A percentile compares a stretch with the other conserved stretches of the same genome.
Evolutionary conservation across 2,113 vertebrate genomes (phyloP).

Genomic region (Seriola aureovittata): DNA sequence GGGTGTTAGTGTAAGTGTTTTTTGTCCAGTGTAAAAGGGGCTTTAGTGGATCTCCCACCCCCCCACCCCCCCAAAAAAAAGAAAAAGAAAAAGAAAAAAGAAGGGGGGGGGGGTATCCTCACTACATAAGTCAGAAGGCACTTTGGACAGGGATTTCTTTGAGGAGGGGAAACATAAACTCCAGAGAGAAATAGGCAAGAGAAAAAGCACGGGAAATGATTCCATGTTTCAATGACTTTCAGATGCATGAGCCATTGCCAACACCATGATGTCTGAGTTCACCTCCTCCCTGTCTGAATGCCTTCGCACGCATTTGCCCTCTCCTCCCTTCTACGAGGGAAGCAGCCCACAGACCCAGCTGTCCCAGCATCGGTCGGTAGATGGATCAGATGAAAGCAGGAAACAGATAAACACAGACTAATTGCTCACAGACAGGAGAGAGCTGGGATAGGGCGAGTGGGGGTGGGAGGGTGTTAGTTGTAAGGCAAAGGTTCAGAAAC

Average conservation of each 20-base stretch:
- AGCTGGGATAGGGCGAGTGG: conserved; percentile 26
- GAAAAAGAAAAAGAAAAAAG: neutral
- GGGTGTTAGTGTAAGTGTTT: no score
- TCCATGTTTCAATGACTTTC: conserved; percentile 76
- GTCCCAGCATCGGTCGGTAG: conserved; percentile 59
- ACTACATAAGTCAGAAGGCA: conserved; percentile 43
- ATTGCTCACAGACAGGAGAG: conserved; percentile 80
- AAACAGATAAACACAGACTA: conserved; percentile 80
- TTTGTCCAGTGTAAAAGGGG: no score
- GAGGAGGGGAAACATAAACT: conserved; percentile 41
- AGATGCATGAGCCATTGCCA: conserved; percentile 74
- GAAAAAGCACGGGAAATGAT: conserved; percentile 63
- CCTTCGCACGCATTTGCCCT: conserved; percentile 78
- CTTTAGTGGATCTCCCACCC: neutral
- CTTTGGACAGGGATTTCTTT: conserved; percentile 40
- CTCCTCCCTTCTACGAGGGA: conserved; percentile 41
- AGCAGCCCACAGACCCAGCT: conserved; percentile 69
- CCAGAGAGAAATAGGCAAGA: conserved; percentile 45
- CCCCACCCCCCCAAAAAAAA: no score
- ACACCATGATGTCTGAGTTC: conserved; percentile 64
- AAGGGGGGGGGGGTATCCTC: neutral
- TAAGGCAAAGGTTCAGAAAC: conserved; percentile 36
- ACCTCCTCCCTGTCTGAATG: conserved; percentile 59
- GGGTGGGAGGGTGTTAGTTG: conserved; percentile 15
- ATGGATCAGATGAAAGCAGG: conserved; percentile 77